These are phyloP conservation scores for Sorex maritimensis DNA, from an alignment of 2,797 vertebrate species.

Conservation along the genomic window DNA sequence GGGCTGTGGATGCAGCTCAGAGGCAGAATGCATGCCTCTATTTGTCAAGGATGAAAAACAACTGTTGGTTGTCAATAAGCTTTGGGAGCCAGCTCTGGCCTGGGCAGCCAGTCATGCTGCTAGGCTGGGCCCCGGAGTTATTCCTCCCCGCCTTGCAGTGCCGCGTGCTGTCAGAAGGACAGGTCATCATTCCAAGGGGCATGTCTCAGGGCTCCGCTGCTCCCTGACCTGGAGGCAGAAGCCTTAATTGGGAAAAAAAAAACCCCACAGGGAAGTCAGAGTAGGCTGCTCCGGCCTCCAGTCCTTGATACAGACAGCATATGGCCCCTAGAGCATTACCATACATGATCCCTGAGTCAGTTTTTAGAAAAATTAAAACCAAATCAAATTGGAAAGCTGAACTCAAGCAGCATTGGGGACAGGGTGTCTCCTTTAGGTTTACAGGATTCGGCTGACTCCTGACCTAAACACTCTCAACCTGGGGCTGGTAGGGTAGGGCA, in stretches of 20 bases:
- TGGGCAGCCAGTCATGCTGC: not conserved
- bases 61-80: not conserved
- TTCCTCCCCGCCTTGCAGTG: not conserved
- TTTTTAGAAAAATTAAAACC: not conserved
- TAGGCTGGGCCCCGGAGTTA: not conserved
- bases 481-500: too few relatives aligned
- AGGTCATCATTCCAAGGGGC: not conserved
- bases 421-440: too few relatives aligned
- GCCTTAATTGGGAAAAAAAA: constrained; percentile 22
- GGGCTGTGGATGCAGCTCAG: too few relatives aligned
- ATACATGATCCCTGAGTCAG: constrained; percentile 14
- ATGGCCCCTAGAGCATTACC: not conserved
- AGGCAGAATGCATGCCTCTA: not conserved
- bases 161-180: not conserved
- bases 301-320: not conserved
- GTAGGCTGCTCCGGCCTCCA: too few relatives aligned
- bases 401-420: too few relatives aligned
- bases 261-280: not conserved
- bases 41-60: not conserved
- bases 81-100: constrained; percentile 9
- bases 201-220: not conserved
- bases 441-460: too few relatives aligned
- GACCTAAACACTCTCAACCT: too few relatives aligned
- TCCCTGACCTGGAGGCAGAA: constrained; percentile 18
- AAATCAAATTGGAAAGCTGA: too few relatives aligned